Evolutionary conservation across 2,113 vertebrate genomes (phyloP), one percentile per base, ranked within the genome.

Genomic region (Ramphastos sulfuratus): DNA sequence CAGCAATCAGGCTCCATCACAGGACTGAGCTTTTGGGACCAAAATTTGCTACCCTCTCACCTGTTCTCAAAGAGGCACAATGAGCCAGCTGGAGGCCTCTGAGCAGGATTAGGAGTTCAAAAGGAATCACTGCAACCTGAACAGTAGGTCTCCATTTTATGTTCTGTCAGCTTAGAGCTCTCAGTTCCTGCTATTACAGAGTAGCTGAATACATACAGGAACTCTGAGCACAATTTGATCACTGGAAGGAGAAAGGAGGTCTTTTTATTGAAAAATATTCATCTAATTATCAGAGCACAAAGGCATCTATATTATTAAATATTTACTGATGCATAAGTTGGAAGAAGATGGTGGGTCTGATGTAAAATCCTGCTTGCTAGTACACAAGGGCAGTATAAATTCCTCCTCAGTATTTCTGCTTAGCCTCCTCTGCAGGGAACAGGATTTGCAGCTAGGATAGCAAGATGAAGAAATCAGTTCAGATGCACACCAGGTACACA

Each of bases 111-210:
- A 81, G 82, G 59, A 59, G 82, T 60, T 30, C 84, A 82, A 33
- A 94, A 94, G 78, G 37, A 77, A 71, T 48, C 80, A 17, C 31
- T 67, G 59, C 82, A 94, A 77, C 67, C 72, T 52, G 8, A 87
- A 86, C 61, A 88, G 58, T 10, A 71, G 73, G 54, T 75, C 95
- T 86, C 73, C 85, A 92, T 88, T 90, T 90, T 90, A 77, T 64
- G 73, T 66, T 92, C 76, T 72, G 58, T 65, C 91, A 95, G 69
- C 76, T 83, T n/a, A 35, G 0, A 74, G 83, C 69, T 77, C 80
- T 77, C 56, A 55, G 54, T 80, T 80, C 61, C 73, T 3, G 3
- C 56, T 71, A 7, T 15, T 3, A 8, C n/a, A 70, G 33, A 86
- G 27, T 79, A 12, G 76, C 69, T 55, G 28, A 80, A 70, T 12